A percentile compares a stretch with the other conserved stretches of the same genome.
These are phyloP conservation scores for Himalopsyche japonica DNA, from an alignment of 2,888 invertebrate species.

Conservation along the genomic window DNA sequence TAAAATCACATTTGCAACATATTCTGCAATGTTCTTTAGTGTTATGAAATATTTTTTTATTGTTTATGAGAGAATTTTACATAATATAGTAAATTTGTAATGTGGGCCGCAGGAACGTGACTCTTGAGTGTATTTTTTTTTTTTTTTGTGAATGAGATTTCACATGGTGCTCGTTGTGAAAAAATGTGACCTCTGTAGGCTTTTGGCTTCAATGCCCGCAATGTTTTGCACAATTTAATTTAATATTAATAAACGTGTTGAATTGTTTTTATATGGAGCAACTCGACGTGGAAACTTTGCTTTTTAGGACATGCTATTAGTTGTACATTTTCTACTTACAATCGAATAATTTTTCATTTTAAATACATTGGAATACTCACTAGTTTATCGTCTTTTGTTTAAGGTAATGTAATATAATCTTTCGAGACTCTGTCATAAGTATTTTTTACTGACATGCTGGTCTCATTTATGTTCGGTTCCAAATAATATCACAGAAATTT, in stretches of 20 bases:
- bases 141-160: not conserved
- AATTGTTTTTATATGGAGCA: not conserved
- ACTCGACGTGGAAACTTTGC: not conserved
- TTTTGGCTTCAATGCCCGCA: not conserved
- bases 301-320: too few species aligned
- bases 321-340: too few species aligned
- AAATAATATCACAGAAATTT: too few species aligned
- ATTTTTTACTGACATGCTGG: too few species aligned
- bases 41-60: not conserved
- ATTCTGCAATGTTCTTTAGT: not conserved
- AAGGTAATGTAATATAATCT: too few species aligned
- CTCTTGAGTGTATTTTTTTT: not conserved
- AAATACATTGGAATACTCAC: too few species aligned
- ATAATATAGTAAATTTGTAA: not conserved
- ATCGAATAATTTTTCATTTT: too few species aligned
- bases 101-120: conserved; percentile 1
- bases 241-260: not conserved
- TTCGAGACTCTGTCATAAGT: too few species aligned
- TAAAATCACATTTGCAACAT: not conserved
- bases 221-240: not conserved
- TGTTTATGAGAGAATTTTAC: not conserved
- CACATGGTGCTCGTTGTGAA: not conserved
- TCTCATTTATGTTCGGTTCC: too few species aligned
- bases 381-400: too few species aligned
- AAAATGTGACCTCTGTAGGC: not conserved